Evolutionary conservation across 2,797 vertebrate species (phyloP).

Genomic region (Apodemus agrarius): DNA sequence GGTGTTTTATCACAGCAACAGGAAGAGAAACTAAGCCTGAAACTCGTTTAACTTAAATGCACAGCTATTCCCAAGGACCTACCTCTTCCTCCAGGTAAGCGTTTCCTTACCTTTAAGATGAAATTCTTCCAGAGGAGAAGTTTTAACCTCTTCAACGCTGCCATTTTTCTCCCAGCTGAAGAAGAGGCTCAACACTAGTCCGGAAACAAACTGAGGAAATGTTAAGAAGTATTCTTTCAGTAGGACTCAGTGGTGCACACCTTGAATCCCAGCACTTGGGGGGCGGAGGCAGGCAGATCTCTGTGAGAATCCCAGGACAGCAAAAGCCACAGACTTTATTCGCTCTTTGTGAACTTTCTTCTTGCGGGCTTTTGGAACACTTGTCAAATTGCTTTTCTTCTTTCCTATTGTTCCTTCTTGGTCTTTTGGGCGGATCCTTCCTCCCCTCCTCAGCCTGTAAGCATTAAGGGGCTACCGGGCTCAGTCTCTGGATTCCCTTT

Average conservation of each 20-base stretch:
- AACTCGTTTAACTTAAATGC: neutral
- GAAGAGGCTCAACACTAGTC: neutral
- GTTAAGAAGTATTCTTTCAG: neutral
- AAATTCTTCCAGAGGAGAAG: constrained; percentile 78
- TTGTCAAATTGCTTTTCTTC: neutral
- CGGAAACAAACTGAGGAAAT: constrained; percentile 32
- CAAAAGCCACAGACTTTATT: neutral
- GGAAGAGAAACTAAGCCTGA: neutral
- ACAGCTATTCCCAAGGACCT: neutral
- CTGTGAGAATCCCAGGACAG: neutral
- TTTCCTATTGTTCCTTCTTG: neutral
- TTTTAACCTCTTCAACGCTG: constrained; percentile 48
- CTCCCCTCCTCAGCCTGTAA: neutral
- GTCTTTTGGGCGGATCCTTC: no score
- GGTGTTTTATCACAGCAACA: neutral
- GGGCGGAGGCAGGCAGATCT: neutral
- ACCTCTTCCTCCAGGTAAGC: neutral
- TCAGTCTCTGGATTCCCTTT: neutral
- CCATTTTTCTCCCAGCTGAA: constrained; percentile 23
- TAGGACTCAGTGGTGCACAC: neutral
- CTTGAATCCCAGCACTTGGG: neutral
- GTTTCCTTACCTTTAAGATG: constrained; percentile 54
- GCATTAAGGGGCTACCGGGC: neutral
- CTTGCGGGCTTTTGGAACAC: neutral
- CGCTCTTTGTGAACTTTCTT: neutral